Conservation (phyloP, 2,888 invertebrate genomes). For the Cryptus viduatorius region DNA sequence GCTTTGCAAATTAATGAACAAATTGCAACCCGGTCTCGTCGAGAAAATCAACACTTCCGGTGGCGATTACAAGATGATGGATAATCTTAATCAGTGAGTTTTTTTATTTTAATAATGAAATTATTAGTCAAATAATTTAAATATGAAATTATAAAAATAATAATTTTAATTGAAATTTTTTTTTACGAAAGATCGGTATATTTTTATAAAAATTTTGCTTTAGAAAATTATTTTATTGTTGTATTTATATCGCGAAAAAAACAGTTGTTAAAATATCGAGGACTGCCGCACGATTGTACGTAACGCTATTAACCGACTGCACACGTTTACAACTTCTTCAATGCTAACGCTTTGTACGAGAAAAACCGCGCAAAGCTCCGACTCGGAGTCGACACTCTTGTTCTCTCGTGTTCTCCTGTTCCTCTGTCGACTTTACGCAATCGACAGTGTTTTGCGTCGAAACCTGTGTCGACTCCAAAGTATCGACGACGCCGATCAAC, state of each 20-base stretch:
- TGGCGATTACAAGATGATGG: constrained; percentile 98
- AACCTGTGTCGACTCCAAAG: constrained; percentile 65
- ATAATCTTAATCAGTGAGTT: constrained; percentile 95
- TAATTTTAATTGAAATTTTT: too few species aligned
- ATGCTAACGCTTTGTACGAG: not conserved
- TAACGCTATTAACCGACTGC: constrained; percentile 21
- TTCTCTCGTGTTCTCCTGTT: constrained; percentile 75
- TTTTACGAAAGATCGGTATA: not conserved
- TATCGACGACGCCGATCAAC: constrained; percentile 60
- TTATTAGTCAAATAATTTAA: too few species aligned
- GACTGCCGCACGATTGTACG: constrained; percentile 10
- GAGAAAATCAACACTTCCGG: constrained; percentile 93
- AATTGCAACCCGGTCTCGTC: constrained; percentile 93
- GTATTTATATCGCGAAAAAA: not conserved
- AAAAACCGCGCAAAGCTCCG: constrained; percentile 1
- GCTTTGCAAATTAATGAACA: constrained; percentile 96
- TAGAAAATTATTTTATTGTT: not conserved
- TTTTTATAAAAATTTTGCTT: not conserved
- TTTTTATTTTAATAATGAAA: constrained; percentile 7
- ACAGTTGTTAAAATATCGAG: constrained; percentile 1
- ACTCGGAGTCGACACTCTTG: constrained; percentile 46
- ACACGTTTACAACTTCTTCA: constrained; percentile 1
- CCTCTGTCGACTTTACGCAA: constrained; percentile 82
- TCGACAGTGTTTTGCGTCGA: constrained; percentile 82
- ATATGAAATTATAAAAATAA: too few species aligned